Conservation (phyloP, 1,140 invertebrate species). For the Rhynchophorus ferrugineus region DNA sequence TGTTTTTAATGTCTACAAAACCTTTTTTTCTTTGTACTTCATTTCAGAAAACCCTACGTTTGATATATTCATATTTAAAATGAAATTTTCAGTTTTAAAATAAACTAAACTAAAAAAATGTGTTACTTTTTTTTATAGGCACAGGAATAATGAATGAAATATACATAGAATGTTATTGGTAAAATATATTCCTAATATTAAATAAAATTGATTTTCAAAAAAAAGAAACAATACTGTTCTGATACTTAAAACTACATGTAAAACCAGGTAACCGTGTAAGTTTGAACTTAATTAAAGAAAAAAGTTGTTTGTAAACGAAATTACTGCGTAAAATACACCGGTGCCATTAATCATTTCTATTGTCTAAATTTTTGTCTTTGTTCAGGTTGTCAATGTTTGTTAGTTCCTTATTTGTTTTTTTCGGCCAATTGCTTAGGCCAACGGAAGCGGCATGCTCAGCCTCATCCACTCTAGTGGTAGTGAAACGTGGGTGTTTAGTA, state of each 20-base stretch:
- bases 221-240: background rate
- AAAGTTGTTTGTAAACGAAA: background rate
- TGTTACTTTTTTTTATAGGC: too few relatives aligned
- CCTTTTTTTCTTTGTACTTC: too few relatives aligned
- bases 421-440: slow-evolving; percentile 14
- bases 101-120: too few relatives aligned
- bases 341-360: background rate
- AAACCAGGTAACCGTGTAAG: background rate
- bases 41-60: too few relatives aligned
- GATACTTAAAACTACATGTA: background rate
- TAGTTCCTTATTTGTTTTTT: background rate
- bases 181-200: background rate
- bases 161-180: too few relatives aligned
- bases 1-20: too few relatives aligned
- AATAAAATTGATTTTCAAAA: background rate
- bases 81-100: too few relatives aligned
- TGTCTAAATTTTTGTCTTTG: background rate
- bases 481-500: slow-evolving; percentile 38
- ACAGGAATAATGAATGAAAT: too few relatives aligned
- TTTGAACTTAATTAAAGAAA: background rate
- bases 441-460: slow-evolving; percentile 39
- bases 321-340: background rate
- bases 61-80: too few relatives aligned
- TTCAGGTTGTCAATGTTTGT: background rate
- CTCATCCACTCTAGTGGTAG: slow-evolving; percentile 42